These are phyloP conservation scores for Muntiacus reevesi DNA, from an alignment of 2,113 vertebrate species.

Conservation along the genomic window DNA sequence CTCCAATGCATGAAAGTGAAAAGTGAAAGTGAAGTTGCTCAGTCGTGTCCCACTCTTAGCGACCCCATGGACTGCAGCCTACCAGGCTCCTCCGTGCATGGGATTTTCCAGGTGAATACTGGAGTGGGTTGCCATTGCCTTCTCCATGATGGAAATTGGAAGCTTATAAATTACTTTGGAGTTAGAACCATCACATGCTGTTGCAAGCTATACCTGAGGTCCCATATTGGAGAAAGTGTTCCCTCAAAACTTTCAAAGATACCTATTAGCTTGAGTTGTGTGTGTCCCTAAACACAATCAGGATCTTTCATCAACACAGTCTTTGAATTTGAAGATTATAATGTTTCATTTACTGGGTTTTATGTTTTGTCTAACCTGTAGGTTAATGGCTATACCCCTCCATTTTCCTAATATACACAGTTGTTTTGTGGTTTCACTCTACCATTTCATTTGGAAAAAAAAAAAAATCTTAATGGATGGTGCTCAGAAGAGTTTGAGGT, in stretches of 20 bases:
- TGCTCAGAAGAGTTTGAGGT: not conserved
- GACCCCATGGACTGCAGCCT: too few species aligned
- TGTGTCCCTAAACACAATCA: not conserved
- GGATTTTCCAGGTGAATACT: too few species aligned
- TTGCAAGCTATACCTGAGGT: not conserved
- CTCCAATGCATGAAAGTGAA: too few species aligned
- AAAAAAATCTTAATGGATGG: not conserved
- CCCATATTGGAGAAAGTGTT: not conserved
- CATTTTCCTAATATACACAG: not conserved
- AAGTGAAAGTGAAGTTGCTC: too few species aligned
- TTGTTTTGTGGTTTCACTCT: not conserved
- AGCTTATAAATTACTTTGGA: not conserved
- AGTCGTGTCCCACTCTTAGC: too few species aligned
- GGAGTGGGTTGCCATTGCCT: too few species aligned
- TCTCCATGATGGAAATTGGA: not conserved
- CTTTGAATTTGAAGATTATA: not conserved
- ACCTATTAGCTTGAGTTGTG: not conserved
- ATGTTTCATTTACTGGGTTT: not conserved
- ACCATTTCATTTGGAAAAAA: not conserved
- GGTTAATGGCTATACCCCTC: not conserved
- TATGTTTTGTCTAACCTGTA: not conserved
- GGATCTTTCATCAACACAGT: not conserved
- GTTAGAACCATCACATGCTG: not conserved
- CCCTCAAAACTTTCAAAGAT: not conserved
- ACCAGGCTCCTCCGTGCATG: too few species aligned